A percentile compares a stretch with the other conserved stretches of the same genome.
Conservation (phyloP, 2,113 vertebrate genomes). For the Arvicanthis niloticus region DNA sequence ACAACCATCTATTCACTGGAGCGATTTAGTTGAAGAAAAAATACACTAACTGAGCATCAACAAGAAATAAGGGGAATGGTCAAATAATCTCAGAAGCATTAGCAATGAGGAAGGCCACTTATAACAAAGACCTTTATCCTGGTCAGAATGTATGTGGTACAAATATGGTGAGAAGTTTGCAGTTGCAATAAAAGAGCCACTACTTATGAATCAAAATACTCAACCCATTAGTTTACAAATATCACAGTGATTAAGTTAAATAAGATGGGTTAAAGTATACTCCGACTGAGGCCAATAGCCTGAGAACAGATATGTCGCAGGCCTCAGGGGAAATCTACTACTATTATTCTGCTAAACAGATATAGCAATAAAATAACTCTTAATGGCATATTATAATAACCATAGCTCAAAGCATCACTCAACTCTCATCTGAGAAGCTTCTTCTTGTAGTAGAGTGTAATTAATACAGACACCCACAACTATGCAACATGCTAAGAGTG, state of each 20-base stretch:
- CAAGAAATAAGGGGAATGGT: constrained; percentile 16
- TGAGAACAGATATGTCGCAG: not conserved
- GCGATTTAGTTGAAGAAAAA: constrained; percentile 55
- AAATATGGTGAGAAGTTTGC: not conserved
- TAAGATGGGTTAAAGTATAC: not conserved
- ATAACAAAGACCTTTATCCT: not conserved
- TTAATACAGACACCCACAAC: not conserved
- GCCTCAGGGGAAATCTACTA: not conserved
- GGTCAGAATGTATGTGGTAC: not conserved
- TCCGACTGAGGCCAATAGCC: not conserved
- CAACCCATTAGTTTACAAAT: not conserved
- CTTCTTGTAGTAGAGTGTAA: not conserved
- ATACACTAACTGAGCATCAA: not conserved
- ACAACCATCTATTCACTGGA: constrained; percentile 14
- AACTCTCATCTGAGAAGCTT: not conserved
- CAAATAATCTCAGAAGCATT: not conserved
- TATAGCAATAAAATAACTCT: not conserved
- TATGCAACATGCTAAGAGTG: not conserved
- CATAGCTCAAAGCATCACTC: not conserved
- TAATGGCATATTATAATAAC: not conserved
- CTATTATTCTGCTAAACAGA: not conserved
- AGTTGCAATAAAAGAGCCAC: not conserved
- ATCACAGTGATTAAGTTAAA: not conserved
- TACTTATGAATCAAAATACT: not conserved
- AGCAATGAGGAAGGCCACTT: not conserved